Conservation (phyloP, 2,888 invertebrate species). For the Steromphala cineraria region DNA sequence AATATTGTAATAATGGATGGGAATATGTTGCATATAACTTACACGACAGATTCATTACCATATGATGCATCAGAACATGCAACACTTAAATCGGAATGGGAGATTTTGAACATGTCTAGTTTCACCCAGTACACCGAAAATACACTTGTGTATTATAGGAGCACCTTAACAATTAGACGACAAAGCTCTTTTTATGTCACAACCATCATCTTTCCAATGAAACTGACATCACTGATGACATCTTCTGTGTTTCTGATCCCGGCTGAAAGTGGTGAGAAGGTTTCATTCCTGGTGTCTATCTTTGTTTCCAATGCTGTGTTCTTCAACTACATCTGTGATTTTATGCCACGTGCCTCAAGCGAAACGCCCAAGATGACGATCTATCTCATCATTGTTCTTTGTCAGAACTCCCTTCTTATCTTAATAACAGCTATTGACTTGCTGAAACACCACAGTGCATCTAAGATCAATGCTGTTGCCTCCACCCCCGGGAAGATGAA, state of each 20-base stretch:
- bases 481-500: too few species aligned
- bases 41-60: too few species aligned
- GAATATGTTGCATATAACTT: too few species aligned
- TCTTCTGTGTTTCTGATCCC: neutral
- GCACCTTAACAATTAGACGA: neutral
- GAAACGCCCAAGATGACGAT: neutral
- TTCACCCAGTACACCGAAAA: too few species aligned
- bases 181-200: neutral
- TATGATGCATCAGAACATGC: too few species aligned
- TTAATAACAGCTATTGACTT: slow-evolving; percentile 2
- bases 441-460: slow-evolving; percentile 14
- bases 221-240: neutral
- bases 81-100: too few species aligned
- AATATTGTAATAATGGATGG: too few species aligned
- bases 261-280: neutral
- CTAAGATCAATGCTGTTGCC: too few species aligned
- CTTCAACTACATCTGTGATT: slow-evolving; percentile 14
- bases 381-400: neutral
- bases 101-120: too few species aligned
- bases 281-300: slow-evolving; percentile 24
- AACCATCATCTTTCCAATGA: slow-evolving; percentile 1
- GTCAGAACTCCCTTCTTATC: neutral
- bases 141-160: too few species aligned
- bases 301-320: slow-evolving; percentile 22
- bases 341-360: slow-evolving; percentile 16